A percentile compares a stretch with the other conserved stretches of the same genome.
phyloP scores from a whole-genome alignment of 2,888 invertebrate genomes.

The Eudemis profundana region DNA sequence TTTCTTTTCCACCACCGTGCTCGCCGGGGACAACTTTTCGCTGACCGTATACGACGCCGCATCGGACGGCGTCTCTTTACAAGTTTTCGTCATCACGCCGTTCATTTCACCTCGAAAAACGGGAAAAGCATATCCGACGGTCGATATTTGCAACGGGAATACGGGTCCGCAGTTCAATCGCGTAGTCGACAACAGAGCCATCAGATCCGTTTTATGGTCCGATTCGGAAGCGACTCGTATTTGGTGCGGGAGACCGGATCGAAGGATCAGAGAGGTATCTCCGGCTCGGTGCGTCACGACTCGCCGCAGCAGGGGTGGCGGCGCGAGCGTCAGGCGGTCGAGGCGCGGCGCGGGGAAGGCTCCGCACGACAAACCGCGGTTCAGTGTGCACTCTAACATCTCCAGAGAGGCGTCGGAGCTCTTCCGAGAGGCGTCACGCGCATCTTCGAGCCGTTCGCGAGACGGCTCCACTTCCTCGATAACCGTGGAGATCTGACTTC shows the following conservation, averaged over 20 bases:
- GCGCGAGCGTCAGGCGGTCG: conserved; percentile 67
- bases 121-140: conserved; percentile 69
- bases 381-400: conserved; percentile 61
- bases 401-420: conserved; percentile 58
- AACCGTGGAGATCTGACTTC: conserved; percentile 57
- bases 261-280: conserved; percentile 63
- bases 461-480: conserved; percentile 49
- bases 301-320: conserved; percentile 67
- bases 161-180: conserved; percentile 60
- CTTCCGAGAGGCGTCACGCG: conserved; percentile 40
- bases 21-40: conserved; percentile 30
- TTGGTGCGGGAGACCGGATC: conserved; percentile 59
- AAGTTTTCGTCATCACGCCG: conserved; percentile 14
- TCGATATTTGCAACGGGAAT: conserved; percentile 69
- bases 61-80: conserved; percentile 15
- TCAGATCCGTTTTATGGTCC: conserved; percentile 54
- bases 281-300: conserved; percentile 67
- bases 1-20: conserved; percentile 44
- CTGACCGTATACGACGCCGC: background rate
- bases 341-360: conserved; percentile 65
- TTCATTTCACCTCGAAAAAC: conserved; percentile 44
- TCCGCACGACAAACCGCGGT: conserved; percentile 59
- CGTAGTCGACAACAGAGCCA: conserved; percentile 57
- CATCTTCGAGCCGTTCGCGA: background rate
- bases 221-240: conserved; percentile 49